Evolutionary conservation across 2,888 invertebrate genomes (phyloP).

Genomic region (Dusona sp.): DNA sequence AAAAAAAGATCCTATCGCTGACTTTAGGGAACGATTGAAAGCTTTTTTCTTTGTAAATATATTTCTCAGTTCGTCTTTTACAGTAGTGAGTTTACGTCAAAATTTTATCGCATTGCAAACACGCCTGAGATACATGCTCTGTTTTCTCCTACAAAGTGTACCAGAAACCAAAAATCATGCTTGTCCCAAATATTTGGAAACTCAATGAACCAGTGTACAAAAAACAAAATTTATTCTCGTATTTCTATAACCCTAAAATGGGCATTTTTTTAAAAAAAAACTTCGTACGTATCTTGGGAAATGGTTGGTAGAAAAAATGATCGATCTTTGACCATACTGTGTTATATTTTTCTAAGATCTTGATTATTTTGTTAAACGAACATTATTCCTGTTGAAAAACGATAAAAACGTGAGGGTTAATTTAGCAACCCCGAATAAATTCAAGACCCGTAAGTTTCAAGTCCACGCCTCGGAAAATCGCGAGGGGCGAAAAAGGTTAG

Average conservation of each 20-base stretch:
- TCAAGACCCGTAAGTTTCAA: slow-evolving; percentile 27
- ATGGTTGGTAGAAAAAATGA: slow-evolving; percentile 19
- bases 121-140: background rate
- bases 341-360: background rate
- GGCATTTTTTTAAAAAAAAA: background rate
- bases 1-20: background rate
- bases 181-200: background rate
- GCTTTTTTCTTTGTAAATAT: background rate
- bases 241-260: slow-evolving; percentile 16
- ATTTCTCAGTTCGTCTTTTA: background rate
- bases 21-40: background rate
- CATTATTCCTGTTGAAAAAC: background rate
- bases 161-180: background rate
- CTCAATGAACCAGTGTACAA: background rate
- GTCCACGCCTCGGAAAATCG: slow-evolving; percentile 41
- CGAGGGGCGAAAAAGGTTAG: slow-evolving; percentile 59
- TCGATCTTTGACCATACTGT: slow-evolving; percentile 33
- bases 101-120: background rate
- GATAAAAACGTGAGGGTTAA: background rate
- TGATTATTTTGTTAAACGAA: background rate
- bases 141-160: background rate
- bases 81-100: background rate
- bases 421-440: background rate
- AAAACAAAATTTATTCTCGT: background rate
- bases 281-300: background rate